These are phyloP conservation scores for Mastomys coucha DNA, from an alignment of 2,113 vertebrate species.

Conservation along the genomic window DNA sequence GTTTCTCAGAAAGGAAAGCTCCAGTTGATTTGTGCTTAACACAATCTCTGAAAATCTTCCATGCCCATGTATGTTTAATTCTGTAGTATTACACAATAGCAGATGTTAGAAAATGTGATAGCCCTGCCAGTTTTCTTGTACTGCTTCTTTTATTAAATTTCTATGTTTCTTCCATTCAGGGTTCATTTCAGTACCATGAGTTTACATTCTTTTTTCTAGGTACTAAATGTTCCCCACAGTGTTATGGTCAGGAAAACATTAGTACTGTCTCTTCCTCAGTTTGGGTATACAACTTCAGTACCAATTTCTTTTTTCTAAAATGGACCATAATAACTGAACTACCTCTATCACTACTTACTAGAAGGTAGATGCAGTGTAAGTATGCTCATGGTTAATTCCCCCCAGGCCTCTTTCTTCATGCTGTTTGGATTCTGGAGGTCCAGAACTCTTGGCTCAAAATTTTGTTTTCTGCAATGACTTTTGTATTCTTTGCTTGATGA, in stretches of 20 bases:
- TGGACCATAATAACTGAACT: background rate
- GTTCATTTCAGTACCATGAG: background rate
- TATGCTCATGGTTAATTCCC: background rate
- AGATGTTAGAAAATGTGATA: background rate
- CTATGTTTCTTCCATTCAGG: background rate
- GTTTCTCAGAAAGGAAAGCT: background rate
- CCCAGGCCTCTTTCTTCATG: background rate
- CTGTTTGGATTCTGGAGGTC: background rate
- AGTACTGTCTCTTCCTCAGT: background rate
- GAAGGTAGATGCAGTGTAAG: background rate
- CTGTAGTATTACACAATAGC: background rate
- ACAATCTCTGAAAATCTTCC: background rate
- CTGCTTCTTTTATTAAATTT: background rate
- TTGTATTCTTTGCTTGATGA: background rate
- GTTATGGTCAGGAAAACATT: background rate
- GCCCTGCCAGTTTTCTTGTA: background rate
- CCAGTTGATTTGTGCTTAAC: background rate
- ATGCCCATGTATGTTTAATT: background rate
- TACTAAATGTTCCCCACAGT: background rate
- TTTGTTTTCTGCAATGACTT: background rate
- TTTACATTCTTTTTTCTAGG: background rate
- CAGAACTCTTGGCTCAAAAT: background rate
- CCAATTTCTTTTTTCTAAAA: background rate
- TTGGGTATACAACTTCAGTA: background rate
- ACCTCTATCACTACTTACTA: rapidly evolving